Conservation (phyloP, 2,797 vertebrate species). For the Chiroxiphia lanceolata region DNA sequence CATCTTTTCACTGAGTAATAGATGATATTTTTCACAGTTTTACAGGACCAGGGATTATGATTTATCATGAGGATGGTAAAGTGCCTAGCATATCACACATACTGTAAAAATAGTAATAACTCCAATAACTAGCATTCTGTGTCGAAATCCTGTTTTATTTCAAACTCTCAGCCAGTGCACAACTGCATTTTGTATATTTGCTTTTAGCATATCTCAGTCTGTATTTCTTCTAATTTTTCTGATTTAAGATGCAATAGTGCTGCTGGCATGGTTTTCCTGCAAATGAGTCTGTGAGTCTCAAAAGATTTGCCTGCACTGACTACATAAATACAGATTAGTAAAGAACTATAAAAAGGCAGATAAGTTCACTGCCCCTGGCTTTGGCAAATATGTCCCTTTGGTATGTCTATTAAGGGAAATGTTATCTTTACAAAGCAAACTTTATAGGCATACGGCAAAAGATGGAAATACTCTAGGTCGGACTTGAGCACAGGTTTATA, state of each 20-base stretch:
- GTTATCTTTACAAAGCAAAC: background rate
- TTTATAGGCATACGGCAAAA: background rate
- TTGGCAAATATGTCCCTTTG: background rate
- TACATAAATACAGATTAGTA: slow-evolving; percentile 19
- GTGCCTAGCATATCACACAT: background rate
- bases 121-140: background rate
- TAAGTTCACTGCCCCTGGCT: background rate
- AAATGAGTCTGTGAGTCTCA: background rate
- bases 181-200: background rate
- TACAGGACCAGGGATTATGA: background rate
- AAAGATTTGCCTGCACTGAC: slow-evolving; percentile 19
- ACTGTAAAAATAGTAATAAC: background rate
- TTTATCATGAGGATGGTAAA: background rate
- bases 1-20: background rate
- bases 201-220: slow-evolving; percentile 13
- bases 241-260: background rate
- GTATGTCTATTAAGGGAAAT: background rate
- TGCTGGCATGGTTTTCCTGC: background rate
- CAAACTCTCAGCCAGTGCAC: background rate
- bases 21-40: background rate
- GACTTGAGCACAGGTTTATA: background rate
- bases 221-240: slow-evolving; percentile 13
- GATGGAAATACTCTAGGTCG: background rate
- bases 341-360: slow-evolving; percentile 29
- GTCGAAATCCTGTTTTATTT: background rate